Conservation (phyloP, 1,140 invertebrate genomes). For the Aphelenchoides avenae region DNA sequence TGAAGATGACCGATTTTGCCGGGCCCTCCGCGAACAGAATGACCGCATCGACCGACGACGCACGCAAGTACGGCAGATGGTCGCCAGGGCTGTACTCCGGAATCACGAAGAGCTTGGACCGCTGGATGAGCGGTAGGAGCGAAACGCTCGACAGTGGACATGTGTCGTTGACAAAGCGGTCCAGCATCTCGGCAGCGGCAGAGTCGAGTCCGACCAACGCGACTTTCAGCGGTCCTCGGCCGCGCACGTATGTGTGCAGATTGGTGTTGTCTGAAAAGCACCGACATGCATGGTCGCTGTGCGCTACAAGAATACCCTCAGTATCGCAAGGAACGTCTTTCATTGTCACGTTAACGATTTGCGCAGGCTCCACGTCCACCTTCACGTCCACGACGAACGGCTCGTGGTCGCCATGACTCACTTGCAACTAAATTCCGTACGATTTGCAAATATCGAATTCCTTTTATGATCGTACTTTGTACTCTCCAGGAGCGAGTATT, state of each 20-base stretch:
- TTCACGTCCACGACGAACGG: slow-evolving; percentile 27
- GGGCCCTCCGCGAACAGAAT: slow-evolving; percentile 40
- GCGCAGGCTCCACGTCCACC: slow-evolving; percentile 10
- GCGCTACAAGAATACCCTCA: too few relatives aligned
- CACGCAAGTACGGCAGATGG: slow-evolving; percentile 30
- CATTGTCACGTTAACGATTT: slow-evolving; percentile 38
- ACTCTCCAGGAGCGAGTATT: slow-evolving; percentile 77
- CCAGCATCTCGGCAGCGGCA: slow-evolving; percentile 14
- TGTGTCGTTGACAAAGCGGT: slow-evolving; percentile 15
- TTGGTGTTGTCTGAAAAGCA: slow-evolving; percentile 38
- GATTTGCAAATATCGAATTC: too few relatives aligned
- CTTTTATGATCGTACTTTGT: slow-evolving; percentile 71
- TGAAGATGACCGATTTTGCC: slow-evolving; percentile 48
- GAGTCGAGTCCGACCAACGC: slow-evolving; percentile 27
- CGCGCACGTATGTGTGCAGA: slow-evolving; percentile 25
- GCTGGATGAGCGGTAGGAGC: not conserved
- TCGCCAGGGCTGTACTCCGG: slow-evolving; percentile 33
- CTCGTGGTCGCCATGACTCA: slow-evolving; percentile 30
- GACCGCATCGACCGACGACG: slow-evolving; percentile 41
- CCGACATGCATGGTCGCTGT: too few relatives aligned
- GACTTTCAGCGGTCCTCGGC: slow-evolving; percentile 28
- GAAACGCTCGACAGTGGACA: slow-evolving; percentile 12
- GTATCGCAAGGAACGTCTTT: slow-evolving; percentile 22
- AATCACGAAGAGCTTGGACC: too few relatives aligned
- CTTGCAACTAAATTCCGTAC: slow-evolving; percentile 34